A percentile compares a stretch with the other conserved stretches of the same genome.
phyloP scores from a whole-genome alignment of 2,888 invertebrate genomes.

The Conistra vaccinii region DNA sequence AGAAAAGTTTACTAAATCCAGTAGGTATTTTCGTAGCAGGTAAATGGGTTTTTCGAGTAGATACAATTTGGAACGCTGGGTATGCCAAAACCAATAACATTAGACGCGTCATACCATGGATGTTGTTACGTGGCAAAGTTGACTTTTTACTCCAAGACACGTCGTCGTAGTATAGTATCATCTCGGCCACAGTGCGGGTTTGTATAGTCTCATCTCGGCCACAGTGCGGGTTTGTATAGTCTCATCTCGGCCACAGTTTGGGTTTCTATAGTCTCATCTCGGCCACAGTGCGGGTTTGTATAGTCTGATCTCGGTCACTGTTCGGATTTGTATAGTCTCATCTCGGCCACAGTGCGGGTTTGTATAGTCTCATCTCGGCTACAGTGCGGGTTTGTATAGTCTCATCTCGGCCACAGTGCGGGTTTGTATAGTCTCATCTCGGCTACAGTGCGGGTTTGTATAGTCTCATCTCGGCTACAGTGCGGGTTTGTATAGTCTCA shows the following conservation, averaged over 20 bases:
- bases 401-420: not conserved
- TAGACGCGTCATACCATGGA: not conserved
- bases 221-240: not conserved
- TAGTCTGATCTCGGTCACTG: not conserved
- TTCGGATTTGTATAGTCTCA: not conserved
- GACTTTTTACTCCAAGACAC: not conserved
- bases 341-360: not conserved
- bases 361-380: no score
- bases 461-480: no score
- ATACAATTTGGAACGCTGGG: conserved; percentile 1
- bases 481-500: not conserved
- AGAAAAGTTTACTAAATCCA: no score
- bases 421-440: not conserved
- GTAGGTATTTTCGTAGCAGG: conserved; percentile 4
- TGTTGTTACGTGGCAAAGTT: not conserved
- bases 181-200: not conserved
- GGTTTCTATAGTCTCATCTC: not conserved
- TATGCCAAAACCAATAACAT: conserved; percentile 26
- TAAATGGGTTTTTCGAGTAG: conserved; percentile 5
- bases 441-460: no score
- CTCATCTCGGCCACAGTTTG: not conserved
- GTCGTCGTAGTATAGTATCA: not conserved
- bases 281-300: not conserved
- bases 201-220: not conserved
- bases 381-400: not conserved